Conservation (phyloP, 2,888 invertebrate genomes). For the Cosmia pyralina region DNA sequence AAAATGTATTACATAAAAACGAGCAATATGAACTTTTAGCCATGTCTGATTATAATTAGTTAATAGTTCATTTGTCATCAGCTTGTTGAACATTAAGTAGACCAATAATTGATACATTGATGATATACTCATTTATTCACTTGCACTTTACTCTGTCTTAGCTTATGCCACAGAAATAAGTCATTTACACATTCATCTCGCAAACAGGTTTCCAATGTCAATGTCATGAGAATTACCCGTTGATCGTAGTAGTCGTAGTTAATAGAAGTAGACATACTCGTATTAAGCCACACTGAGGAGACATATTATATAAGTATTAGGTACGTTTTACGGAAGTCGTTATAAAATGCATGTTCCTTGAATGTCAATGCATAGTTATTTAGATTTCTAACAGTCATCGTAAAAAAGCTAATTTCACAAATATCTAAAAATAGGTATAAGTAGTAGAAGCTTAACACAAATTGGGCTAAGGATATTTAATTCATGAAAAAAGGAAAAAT, state of each 20-base stretch:
- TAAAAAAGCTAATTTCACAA: slow-evolving; percentile 56
- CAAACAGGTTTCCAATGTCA: slow-evolving; percentile 49
- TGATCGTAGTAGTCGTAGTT: slow-evolving; percentile 17
- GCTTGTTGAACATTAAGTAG: slow-evolving; percentile 35
- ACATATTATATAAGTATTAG: neutral
- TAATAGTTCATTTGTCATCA: slow-evolving; percentile 25
- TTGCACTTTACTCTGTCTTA: slow-evolving; percentile 7
- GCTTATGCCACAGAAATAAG: slow-evolving; percentile 16
- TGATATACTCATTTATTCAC: slow-evolving; percentile 19
- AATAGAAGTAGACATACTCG: slow-evolving; percentile 19
- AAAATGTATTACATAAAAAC: slow-evolving; percentile 24
- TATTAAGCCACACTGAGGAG: slow-evolving; percentile 11
- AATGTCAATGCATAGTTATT: slow-evolving; percentile 14
- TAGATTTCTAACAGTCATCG: slow-evolving; percentile 40
- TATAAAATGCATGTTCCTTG: slow-evolving; percentile 27
- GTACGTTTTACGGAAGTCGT: slow-evolving; percentile 13
- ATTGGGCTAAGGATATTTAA: neutral
- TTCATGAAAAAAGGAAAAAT: neutral
- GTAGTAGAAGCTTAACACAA: slow-evolving; percentile 22
- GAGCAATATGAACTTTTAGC: slow-evolving; percentile 43
- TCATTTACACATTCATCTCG: slow-evolving; percentile 37
- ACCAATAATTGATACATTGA: slow-evolving; percentile 26
- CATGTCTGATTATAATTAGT: slow-evolving; percentile 20
- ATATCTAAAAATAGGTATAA: slow-evolving; percentile 35
- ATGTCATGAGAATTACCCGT: slow-evolving; percentile 36